Conservation (phyloP, 2,888 invertebrate species). For the Phengaris arion region DNA sequence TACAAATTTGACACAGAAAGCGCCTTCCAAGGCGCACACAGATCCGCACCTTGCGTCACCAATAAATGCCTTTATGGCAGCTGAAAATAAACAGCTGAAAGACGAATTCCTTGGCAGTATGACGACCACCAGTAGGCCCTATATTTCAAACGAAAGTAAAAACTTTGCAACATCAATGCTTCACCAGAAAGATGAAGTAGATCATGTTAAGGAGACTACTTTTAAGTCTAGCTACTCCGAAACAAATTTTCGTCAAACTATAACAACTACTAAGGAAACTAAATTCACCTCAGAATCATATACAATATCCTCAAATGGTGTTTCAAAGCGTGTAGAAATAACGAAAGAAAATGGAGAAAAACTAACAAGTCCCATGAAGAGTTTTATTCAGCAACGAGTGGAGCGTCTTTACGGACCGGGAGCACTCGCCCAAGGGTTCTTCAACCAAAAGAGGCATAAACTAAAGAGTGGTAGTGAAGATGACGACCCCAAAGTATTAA, state of each 20-base stretch:
- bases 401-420: slow-evolving; percentile 93
- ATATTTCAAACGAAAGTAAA: slow-evolving; percentile 66
- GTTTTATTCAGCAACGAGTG: slow-evolving; percentile 93
- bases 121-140: slow-evolving; percentile 67
- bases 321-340: slow-evolving; percentile 70
- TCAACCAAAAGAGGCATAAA: slow-evolving; percentile 82
- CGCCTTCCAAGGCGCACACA: slow-evolving; percentile 76
- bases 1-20: slow-evolving; percentile 70
- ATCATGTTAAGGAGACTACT: slow-evolving; percentile 63
- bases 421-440: slow-evolving; percentile 91
- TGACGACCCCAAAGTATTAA: slow-evolving; percentile 62
- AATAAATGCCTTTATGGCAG: slow-evolving; percentile 71
- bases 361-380: slow-evolving; percentile 79
- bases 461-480: slow-evolving; percentile 65
- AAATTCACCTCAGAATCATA: slow-evolving; percentile 64
- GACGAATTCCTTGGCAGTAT: slow-evolving; percentile 75
- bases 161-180: slow-evolving; percentile 70
- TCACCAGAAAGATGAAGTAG: slow-evolving; percentile 68
- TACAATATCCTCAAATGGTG: slow-evolving; percentile 71
- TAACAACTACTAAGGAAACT: slow-evolving; percentile 62
- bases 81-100: slow-evolving; percentile 71
- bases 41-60: slow-evolving; percentile 69
- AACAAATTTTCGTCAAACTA: slow-evolving; percentile 68
- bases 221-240: slow-evolving; percentile 76
- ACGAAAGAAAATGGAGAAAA: slow-evolving; percentile 73